Evolutionary conservation across 2,797 vertebrate genomes (phyloP).

Genomic region (Eulemur coronatus): DNA sequence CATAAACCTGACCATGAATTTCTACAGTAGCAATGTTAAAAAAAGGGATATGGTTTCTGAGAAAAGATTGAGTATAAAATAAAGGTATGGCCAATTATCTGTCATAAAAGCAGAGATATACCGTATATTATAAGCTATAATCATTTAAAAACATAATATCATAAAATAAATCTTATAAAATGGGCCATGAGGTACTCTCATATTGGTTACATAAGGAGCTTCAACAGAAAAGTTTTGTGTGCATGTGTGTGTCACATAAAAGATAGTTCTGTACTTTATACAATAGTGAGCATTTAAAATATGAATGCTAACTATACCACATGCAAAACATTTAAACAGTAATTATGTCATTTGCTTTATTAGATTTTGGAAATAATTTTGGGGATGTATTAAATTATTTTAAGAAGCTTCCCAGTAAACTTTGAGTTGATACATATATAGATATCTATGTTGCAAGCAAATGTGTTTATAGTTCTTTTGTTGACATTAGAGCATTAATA

Average conservation of each 20-base stretch:
- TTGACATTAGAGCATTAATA: neutral
- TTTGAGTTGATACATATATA: neutral
- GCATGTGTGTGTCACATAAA: neutral
- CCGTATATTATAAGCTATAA: neutral
- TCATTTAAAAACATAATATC: neutral
- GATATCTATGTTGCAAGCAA: neutral
- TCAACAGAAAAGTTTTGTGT: neutral
- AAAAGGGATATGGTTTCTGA: neutral
- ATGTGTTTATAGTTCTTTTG: neutral
- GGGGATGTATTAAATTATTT: neutral
- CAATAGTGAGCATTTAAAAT: neutral
- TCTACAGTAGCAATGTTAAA: neutral
- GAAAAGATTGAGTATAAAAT: neutral
- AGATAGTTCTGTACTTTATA: neutral
- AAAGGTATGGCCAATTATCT: neutral
- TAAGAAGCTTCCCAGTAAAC: neutral
- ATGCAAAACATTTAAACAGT: neutral
- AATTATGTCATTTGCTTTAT: neutral
- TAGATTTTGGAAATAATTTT: neutral
- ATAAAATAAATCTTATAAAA: neutral
- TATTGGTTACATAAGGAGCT: neutral
- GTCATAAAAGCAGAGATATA: neutral
- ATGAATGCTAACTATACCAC: neutral
- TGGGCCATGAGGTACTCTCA: neutral
- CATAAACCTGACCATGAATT: neutral